A percentile compares a stretch with the other conserved stretches of the same genome.
Conservation (phyloP, 2,797 vertebrate genomes). For the Phataginus tricuspis region DNA sequence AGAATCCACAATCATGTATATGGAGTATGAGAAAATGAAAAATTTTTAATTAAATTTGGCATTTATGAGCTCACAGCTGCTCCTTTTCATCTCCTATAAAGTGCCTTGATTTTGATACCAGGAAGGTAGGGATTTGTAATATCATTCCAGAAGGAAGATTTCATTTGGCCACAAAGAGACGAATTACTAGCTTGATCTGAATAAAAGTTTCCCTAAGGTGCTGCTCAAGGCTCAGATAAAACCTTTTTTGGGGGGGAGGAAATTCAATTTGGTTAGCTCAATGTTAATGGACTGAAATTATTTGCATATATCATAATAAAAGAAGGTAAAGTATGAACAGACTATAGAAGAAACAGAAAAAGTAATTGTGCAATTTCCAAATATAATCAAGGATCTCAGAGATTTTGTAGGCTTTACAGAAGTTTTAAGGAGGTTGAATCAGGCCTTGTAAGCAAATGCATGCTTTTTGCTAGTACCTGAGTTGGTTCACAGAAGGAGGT, state of each 20-base stretch:
- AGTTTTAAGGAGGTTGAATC: not conserved
- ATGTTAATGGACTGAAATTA: not conserved
- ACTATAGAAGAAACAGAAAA: not conserved
- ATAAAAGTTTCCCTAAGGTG: not conserved
- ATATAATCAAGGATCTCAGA: not conserved
- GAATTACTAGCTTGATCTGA: slow-evolving; percentile 26
- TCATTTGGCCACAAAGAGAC: slow-evolving; percentile 2
- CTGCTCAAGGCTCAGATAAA: not conserved
- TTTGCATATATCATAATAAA: not conserved
- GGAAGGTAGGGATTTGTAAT: not conserved
- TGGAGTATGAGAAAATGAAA: slow-evolving; percentile 38
- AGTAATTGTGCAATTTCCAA: not conserved
- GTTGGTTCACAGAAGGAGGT: not conserved
- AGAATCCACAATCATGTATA: not conserved
- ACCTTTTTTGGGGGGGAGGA: rapidly evolving
- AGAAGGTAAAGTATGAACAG: not conserved
- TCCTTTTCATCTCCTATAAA: slow-evolving; percentile 58
- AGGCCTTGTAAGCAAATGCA: not conserved
- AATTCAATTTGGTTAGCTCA: not conserved
- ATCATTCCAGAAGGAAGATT: slow-evolving; percentile 5
- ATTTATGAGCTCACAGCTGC: slow-evolving; percentile 66
- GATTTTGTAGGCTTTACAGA: not conserved
- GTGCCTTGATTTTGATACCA: slow-evolving; percentile 48
- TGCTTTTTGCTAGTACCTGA: not conserved
- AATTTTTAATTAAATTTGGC: slow-evolving; percentile 67